These are phyloP conservation scores for Taeniopygia guttata DNA, from an alignment of 2,797 vertebrate species.

Conservation along the genomic window DNA sequence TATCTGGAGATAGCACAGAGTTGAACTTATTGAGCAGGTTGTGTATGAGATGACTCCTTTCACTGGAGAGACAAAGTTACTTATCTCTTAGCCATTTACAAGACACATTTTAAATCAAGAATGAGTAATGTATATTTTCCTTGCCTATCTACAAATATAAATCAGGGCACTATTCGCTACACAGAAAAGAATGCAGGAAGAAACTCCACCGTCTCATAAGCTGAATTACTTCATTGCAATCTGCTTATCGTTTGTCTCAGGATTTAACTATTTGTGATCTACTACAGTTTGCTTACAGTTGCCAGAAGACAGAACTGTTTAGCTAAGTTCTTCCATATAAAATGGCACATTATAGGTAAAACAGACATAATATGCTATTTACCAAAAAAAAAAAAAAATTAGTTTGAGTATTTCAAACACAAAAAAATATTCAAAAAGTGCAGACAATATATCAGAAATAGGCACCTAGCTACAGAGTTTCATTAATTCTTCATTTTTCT, in stretches of 20 bases:
- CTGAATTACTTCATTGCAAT: slow-evolving; percentile 14
- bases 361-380: neutral
- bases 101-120: neutral
- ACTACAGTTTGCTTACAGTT: neutral
- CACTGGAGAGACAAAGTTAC: neutral
- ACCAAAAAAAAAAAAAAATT: neutral
- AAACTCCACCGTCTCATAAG: neutral
- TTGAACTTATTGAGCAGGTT: neutral
- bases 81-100: neutral
- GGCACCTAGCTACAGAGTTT: neutral
- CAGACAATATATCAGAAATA: neutral
- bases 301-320: neutral
- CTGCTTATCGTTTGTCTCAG: neutral
- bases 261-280: neutral
- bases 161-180: neutral
- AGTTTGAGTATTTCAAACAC: neutral
- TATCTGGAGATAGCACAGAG: neutral
- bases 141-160: neutral
- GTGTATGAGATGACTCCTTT: neutral
- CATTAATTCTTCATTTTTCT: neutral
- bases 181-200: slow-evolving; percentile 1
- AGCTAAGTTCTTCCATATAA: neutral
- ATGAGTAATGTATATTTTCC: neutral
- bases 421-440: neutral
- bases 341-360: neutral